Evolutionary conservation across 1,140 invertebrate genomes (phyloP).

Genomic region (Tetraneura akinire): DNA sequence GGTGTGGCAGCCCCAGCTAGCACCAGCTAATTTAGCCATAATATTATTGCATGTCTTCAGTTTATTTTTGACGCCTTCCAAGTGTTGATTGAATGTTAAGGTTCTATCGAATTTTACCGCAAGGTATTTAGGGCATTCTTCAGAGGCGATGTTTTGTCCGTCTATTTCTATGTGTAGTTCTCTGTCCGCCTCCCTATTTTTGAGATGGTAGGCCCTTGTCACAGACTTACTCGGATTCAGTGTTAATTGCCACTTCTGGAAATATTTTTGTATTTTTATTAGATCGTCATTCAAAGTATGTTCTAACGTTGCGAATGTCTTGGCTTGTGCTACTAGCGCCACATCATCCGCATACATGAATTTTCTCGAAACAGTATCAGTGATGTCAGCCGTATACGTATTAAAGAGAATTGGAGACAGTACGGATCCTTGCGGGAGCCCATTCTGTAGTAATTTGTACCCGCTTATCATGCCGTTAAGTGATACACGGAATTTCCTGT

Average conservation of each 20-base stretch:
- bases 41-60: too few species aligned
- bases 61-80: too few species aligned
- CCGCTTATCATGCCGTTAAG: too few species aligned
- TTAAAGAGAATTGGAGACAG: background rate
- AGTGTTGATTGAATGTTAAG: background rate
- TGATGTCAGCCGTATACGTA: background rate
- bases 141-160: slow-evolving; percentile 4
- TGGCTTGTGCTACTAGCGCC: background rate
- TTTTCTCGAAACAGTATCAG: background rate
- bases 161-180: slow-evolving; percentile 9
- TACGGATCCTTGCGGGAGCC: slow-evolving; percentile 1
- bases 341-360: background rate
- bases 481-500: too few species aligned
- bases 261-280: slow-evolving; percentile 5
- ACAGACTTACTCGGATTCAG: background rate
- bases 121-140: too few species aligned
- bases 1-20: slow-evolving; percentile 3
- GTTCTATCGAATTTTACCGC: too few species aligned
- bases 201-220: too few species aligned
- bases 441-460: background rate
- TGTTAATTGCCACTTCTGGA: background rate
- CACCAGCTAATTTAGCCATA: slow-evolving; percentile 14
- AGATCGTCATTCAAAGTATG: background rate
- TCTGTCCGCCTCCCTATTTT: background rate
- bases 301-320: slow-evolving; percentile 7